These are phyloP conservation scores for Halcyon senegalensis DNA, from an alignment of 2,113 vertebrate species.

Conservation along the genomic window DNA sequence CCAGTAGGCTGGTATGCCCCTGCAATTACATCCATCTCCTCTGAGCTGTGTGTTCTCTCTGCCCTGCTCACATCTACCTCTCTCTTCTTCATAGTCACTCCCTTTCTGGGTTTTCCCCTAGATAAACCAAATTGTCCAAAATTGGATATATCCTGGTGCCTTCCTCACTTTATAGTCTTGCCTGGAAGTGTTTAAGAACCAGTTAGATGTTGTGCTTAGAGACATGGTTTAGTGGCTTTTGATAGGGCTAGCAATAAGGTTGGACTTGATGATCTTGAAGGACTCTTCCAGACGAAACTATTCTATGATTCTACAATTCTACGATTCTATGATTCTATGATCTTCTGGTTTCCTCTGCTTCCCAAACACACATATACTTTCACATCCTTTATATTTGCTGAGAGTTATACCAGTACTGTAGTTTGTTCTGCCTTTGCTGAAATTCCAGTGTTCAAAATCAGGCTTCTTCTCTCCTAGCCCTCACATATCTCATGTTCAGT, in stretches of 20 bases:
- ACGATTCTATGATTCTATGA: no score
- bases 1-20: neutral
- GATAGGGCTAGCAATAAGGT: no score
- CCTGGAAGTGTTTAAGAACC: no score
- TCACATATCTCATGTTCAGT: neutral
- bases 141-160: neutral
- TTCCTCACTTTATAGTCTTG: neutral
- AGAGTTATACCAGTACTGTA: neutral
- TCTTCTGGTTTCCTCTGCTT: fast-evolving
- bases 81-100: neutral
- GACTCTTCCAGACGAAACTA: no score
- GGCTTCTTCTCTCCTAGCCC: neutral
- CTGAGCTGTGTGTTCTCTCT: neutral
- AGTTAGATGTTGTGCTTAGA: no score
- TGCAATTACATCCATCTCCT: neutral
- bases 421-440: neutral
- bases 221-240: no score
- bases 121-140: neutral
- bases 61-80: neutral
- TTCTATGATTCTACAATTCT: no score
- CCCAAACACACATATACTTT: neutral
- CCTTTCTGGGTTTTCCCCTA: neutral
- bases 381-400: neutral
- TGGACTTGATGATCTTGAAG: no score
- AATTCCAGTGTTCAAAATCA: neutral